Evolutionary conservation across 2,888 invertebrate genomes (phyloP).

Genomic region (Lycia hirtaria): DNA sequence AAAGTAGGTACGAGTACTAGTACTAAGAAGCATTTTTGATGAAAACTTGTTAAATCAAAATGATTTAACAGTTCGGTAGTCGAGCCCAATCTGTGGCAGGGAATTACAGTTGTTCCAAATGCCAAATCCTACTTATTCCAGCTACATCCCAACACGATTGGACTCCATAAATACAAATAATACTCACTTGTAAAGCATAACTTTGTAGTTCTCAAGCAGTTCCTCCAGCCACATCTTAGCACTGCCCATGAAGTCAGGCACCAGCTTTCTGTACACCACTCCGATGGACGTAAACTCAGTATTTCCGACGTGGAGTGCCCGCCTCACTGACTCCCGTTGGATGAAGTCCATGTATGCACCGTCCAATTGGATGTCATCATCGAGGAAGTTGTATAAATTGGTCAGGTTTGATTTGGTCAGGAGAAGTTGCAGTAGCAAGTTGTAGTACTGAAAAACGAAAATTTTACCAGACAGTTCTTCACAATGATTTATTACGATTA

Average conservation of each 20-base stretch:
- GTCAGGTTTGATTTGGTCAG: constrained; percentile 70
- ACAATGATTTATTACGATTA: no score
- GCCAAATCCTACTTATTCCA: no score
- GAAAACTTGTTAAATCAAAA: no score
- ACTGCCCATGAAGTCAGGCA: constrained; percentile 84
- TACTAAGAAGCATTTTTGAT: no score
- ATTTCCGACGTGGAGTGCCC: constrained; percentile 83
- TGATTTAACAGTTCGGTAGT: no score
- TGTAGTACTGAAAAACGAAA: constrained; percentile 74
- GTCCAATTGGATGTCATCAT: constrained; percentile 69
- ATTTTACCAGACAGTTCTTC: not conserved
- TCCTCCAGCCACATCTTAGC: constrained; percentile 85
- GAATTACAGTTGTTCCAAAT: no score
- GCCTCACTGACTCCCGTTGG: constrained; percentile 71
- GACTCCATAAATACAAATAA: not conserved
- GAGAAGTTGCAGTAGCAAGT: constrained; percentile 76
- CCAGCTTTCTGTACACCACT: constrained; percentile 79
- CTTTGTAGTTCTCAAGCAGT: constrained; percentile 81
- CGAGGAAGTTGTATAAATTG: constrained; percentile 80
- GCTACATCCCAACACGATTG: not conserved
- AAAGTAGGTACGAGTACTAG: no score
- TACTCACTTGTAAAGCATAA: constrained; percentile 86
- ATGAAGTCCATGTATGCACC: constrained; percentile 76
- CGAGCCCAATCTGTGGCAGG: no score
- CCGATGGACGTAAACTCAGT: constrained; percentile 80